A percentile compares a stretch with the other conserved stretches of the same genome.
Conservation (phyloP, 2,888 invertebrate species). For the Mythimna lalbum region DNA sequence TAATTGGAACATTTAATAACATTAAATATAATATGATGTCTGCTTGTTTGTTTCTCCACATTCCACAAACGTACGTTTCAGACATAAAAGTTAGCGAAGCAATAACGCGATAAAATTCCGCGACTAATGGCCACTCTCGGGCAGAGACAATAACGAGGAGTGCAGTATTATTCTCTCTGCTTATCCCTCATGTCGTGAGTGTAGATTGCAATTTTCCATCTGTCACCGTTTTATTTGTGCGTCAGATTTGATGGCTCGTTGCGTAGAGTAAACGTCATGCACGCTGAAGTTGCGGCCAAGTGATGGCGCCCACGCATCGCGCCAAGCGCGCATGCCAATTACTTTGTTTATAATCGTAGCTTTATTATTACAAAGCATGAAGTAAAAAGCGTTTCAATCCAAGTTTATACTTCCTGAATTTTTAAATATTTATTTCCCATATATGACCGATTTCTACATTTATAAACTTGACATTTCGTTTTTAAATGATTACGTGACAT, state of each 20-base stretch:
- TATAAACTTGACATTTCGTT: neutral
- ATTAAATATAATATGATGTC: slow-evolving; percentile 32
- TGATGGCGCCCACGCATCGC: slow-evolving; percentile 68
- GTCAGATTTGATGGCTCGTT: slow-evolving; percentile 77
- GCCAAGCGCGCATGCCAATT: slow-evolving; percentile 33
- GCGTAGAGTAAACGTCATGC: slow-evolving; percentile 68
- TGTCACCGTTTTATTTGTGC: slow-evolving; percentile 72
- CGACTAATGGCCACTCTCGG: slow-evolving; percentile 56
- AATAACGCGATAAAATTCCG: slow-evolving; percentile 58
- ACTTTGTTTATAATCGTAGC: slow-evolving; percentile 51
- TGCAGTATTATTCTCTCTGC: slow-evolving; percentile 60
- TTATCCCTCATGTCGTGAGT: slow-evolving; percentile 61
- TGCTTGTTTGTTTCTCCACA: slow-evolving; percentile 49
- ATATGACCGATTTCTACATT: too few species aligned
- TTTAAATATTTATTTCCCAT: slow-evolving; percentile 1
- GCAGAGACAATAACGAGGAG: slow-evolving; percentile 53
- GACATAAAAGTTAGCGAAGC: slow-evolving; percentile 53
- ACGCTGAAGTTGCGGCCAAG: slow-evolving; percentile 60
- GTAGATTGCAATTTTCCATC: slow-evolving; percentile 71
- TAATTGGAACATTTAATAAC: slow-evolving; percentile 31
- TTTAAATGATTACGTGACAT: slow-evolving; percentile 25
- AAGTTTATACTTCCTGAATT: slow-evolving; percentile 3
- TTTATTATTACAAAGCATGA: slow-evolving; percentile 26
- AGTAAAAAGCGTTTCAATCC: neutral
- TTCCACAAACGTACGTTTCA: slow-evolving; percentile 46